These are phyloP conservation scores for Trachops cirrhosus DNA, from an alignment of 2,797 vertebrate species.

Conservation along the genomic window DNA sequence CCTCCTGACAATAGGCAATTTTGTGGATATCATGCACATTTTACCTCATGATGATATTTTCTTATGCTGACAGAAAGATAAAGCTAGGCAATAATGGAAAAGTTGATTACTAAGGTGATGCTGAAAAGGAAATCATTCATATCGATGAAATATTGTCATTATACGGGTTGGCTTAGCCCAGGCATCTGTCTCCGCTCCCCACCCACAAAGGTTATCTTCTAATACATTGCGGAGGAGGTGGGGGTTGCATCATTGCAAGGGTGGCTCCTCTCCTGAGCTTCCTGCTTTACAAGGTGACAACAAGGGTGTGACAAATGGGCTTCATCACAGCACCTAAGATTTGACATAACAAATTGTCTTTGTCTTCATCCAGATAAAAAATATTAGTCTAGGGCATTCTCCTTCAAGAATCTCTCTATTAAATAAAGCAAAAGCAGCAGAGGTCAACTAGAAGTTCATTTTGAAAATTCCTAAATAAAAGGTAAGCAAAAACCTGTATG, in stretches of 20 bases:
- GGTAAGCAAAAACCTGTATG: background rate
- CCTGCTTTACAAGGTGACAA: background rate
- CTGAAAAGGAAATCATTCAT: constrained; percentile 51
- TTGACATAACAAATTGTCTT: background rate
- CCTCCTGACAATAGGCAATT: background rate
- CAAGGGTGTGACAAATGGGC: background rate
- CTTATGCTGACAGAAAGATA: constrained; percentile 62
- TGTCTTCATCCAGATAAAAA: background rate
- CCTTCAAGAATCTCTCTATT: background rate
- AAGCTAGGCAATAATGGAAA: constrained; percentile 39
- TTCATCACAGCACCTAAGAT: background rate
- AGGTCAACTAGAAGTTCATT: background rate
- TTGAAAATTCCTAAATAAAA: background rate
- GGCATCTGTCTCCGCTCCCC: background rate
- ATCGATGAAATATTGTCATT: constrained; percentile 33
- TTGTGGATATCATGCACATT: background rate
- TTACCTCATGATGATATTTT: constrained; percentile 26
- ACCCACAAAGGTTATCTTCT: constrained; percentile 9
- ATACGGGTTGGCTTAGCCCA: background rate
- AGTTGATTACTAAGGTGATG: background rate
- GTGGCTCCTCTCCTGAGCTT: background rate
- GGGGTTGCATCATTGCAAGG: background rate
- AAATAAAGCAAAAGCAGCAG: background rate
- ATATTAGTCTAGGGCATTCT: background rate
- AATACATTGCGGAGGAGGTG: background rate